These are phyloP conservation scores for Ctenopoma kingsleyae DNA, from an alignment of 2,797 vertebrate species.

Conservation along the genomic window DNA sequence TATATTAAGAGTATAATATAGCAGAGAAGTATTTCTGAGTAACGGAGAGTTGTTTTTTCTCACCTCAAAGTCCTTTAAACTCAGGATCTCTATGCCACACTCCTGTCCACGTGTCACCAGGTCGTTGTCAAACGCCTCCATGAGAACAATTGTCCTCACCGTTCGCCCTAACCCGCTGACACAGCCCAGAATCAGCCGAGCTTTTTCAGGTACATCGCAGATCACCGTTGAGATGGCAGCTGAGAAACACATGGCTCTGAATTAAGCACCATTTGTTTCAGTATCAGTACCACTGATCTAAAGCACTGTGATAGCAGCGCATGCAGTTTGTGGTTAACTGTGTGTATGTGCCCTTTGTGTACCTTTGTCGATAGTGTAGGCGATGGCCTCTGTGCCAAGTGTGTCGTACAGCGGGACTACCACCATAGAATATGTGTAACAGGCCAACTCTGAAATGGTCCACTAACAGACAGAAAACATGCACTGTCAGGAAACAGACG, in stretches of 20 bases:
- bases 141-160: conserved; percentile 89
- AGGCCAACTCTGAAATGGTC: conserved; percentile 94
- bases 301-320: background rate
- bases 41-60: conserved; percentile 23
- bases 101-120: conserved; percentile 86
- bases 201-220: conserved; percentile 92
- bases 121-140: conserved; percentile 88
- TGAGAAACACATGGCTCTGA: conserved; percentile 61
- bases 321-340: background rate
- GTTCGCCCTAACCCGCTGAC: conserved; percentile 81
- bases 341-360: conserved; percentile 8
- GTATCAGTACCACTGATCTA: background rate
- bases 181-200: conserved; percentile 85
- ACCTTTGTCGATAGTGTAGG: conserved; percentile 93
- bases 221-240: conserved; percentile 91
- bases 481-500: background rate
- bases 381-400: conserved; percentile 91
- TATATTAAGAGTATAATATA: background rate
- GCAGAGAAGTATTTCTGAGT: background rate
- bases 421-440: conserved; percentile 94
- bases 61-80: conserved; percentile 91
- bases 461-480: conserved; percentile 84
- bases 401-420: conserved; percentile 95
- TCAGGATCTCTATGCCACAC: conserved; percentile 88
- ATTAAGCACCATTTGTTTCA: background rate